phyloP scores from a whole-genome alignment of 2,888 invertebrate genomes.

The Pseudococcus jackbeardsleyi region DNA sequence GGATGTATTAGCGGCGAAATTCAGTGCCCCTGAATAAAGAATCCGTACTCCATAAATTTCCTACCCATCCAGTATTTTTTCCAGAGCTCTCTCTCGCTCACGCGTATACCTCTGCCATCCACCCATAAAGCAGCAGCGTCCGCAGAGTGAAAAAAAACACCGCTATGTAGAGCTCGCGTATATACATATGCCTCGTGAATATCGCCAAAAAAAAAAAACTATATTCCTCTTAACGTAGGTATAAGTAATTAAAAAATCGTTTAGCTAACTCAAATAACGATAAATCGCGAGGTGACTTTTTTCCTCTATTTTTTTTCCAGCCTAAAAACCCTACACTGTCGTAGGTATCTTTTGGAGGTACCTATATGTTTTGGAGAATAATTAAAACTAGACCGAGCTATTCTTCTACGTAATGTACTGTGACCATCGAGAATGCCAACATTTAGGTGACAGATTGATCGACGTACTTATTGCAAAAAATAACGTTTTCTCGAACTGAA shows the following conservation, averaged over 20 bases:
- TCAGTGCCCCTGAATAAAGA: slow-evolving; percentile 50
- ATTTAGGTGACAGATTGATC: not conserved
- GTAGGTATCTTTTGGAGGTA: not conserved
- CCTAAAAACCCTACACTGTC: not conserved
- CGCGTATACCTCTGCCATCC: not conserved
- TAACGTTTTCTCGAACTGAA: too few relatives aligned
- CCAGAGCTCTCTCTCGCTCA: not conserved
- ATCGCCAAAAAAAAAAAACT: not conserved
- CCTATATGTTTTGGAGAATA: not conserved
- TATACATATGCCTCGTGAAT: slow-evolving; percentile 19
- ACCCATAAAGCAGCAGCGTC: not conserved
- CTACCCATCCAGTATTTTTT: slow-evolving; percentile 16
- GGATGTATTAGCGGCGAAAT: slow-evolving; percentile 55
- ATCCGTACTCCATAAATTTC: slow-evolving; percentile 49
- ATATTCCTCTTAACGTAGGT: slow-evolving; percentile 3
- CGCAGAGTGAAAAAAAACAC: not conserved
- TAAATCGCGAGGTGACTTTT: not conserved
- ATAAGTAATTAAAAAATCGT: slow-evolving; percentile 32
- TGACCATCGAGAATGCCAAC: not conserved
- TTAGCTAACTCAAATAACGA: slow-evolving; percentile 6
- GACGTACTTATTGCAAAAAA: too few relatives aligned
- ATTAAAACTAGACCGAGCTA: not conserved
- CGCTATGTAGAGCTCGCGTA: not conserved
- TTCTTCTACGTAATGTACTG: not conserved
- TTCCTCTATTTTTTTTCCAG: not conserved